Base-by-base conservation (phyloP, 2,888 invertebrate species). In the Drosophila limbata region DNA sequence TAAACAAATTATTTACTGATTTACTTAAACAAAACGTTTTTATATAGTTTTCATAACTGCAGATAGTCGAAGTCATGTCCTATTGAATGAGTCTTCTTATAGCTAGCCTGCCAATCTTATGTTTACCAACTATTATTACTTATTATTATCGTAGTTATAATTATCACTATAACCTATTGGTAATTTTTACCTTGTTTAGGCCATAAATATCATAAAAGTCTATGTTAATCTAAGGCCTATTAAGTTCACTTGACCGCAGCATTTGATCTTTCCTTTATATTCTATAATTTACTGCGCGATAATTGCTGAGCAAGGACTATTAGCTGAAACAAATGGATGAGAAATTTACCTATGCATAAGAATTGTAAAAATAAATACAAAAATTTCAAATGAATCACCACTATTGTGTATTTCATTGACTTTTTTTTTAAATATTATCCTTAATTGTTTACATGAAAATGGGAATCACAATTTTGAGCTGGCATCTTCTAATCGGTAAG, bases 41-140 rank as follows among this genome's bases (percentile, higher is more conserved):
- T 68, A 59, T 59, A 68, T 72, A 65, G 51, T 68, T 71, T 67
- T 55, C 64, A 64, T 39, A 55, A 56, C 51, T 59, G 79, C 79
- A 68, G 75, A 64, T 74, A 82, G 66, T 79, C 79, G 66, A 82
- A 72, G 79, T 81, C 79, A 79, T 72, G 64, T 69, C 78, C 75
- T 69, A 85, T 65, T 73, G 63, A 83, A 74, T 73, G 77, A 85
- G 88, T 85, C 88, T 83, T 83, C 86, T 88, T 74, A 77, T 74
- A 79, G 72, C 83, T 79, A 85, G 77, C 88, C 83, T 83, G 86
- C 83, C 83, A 83, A 88, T 72, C 69, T 65, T 72, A 76, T 66
- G 57, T 73, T 80, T 73, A 73, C 60, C 8, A 52, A 66, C 59
- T 73, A 69, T 61, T 59, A 63, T 48, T 47, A 73, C 31, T 59